Evolutionary conservation across 2,113 vertebrate species (phyloP), one percentile per base, ranked within the genome.

Genomic region (Sylvilagus bachmani): DNA sequence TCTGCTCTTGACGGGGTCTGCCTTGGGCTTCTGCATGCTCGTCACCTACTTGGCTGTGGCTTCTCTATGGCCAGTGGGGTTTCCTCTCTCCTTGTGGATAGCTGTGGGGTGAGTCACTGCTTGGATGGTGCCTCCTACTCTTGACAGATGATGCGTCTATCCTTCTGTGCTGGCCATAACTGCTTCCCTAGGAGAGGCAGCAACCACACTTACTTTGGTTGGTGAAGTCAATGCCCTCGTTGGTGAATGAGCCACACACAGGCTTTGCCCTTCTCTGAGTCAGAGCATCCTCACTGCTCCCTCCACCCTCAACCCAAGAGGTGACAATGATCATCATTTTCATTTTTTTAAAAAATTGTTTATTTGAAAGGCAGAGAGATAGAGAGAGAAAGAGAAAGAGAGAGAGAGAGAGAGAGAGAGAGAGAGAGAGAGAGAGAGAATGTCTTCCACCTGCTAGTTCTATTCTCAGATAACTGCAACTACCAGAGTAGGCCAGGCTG

Each of bases 211-310:
- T 33, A 36, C 16, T 53, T 51, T 67, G 21, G 27, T 27, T 66
- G 38, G 4, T 70, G 22, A 85, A 61, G 31, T 3, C 51, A 36
- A n/a, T 77, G 25, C 24, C 14, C 89, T 93, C 25, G 14, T 66
- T 62, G 92, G 73, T 90, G 49, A 90, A 2, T 79, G 44, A 77
- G 29, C 55, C 73, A 55, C 3, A 19, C 73, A 55, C 3, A 19
- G 64, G 17, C 12, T 90, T 90, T 25, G 10, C 31, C n/a, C 3
- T 94, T 64, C 82, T 86, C 36, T 70, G 82, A 92, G 94, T 55
- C 44, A 14, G 31, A 33, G 11, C 2, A 3, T 19, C 67, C 53
- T 79, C 17, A 27, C 5, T 31, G 55, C 44, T 88, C 25, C 29
- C 25, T 25, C 53, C 24, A 36, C 53, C 9, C 25, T 71, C 25